These are phyloP conservation scores for Sphecodes monilicornis DNA, from an alignment of 2,888 invertebrate genomes.

Conservation along the genomic window DNA sequence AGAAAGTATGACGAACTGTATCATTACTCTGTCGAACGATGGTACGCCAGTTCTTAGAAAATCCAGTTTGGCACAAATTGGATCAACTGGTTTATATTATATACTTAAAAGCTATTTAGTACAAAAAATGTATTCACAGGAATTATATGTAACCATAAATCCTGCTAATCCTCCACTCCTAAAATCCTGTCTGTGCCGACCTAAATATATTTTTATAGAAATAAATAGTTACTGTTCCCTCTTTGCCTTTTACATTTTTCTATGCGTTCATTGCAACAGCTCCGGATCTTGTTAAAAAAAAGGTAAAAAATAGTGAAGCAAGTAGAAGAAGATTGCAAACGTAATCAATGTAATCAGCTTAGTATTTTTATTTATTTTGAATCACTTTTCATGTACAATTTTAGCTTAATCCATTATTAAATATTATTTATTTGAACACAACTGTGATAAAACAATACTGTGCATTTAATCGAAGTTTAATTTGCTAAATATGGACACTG, in stretches of 20 bases:
- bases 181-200: background rate
- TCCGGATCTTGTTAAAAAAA: background rate
- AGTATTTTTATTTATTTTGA: background rate
- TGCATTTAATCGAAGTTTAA: no score
- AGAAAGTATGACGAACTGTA: conserved; percentile 4
- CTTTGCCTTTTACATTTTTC: background rate
- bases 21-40: conserved; percentile 15
- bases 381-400: no score
- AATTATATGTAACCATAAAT: background rate
- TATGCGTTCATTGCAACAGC: background rate
- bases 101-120: background rate
- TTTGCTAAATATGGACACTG: no score
- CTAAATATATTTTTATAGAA: background rate
- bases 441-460: no score
- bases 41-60: conserved; percentile 2
- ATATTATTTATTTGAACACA: no score
- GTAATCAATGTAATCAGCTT: no score
- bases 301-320: no score
- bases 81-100: background rate
- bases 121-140: background rate
- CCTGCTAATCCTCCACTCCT: background rate
- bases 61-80: conserved; percentile 1
- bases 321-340: no score
- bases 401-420: no score
- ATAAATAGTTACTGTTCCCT: background rate